phyloP scores from a whole-genome alignment of 2,113 vertebrate genomes.

The Tenrec ecaudatus region DNA sequence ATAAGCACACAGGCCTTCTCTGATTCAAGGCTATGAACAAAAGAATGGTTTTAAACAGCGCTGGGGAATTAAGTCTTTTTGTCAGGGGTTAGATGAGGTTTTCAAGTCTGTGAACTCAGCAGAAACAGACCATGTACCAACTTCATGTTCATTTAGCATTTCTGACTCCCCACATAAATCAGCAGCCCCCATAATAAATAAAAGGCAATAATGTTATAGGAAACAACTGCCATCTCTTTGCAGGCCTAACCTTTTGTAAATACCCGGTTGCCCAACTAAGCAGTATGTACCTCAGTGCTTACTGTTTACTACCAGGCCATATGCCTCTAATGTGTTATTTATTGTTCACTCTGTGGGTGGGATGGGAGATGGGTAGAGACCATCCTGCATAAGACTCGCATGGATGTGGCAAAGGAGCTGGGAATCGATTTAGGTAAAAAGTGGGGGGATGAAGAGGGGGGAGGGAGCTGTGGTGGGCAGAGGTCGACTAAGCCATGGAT shows the following conservation, averaged over 20 bases:
- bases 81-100: constrained; percentile 39
- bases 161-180: background rate
- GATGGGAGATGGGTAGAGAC: background rate
- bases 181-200: constrained; percentile 17
- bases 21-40: background rate
- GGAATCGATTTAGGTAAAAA: constrained; percentile 3
- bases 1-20: background rate
- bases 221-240: constrained; percentile 52
- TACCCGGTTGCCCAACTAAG: background rate
- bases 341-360: constrained; percentile 43
- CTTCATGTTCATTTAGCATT: background rate
- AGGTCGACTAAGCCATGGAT: background rate
- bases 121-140: constrained; percentile 32
- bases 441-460: background rate
- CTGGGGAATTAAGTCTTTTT: background rate
- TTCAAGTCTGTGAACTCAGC: constrained; percentile 45
- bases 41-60: constrained; percentile 11
- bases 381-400: background rate
- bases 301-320: background rate
- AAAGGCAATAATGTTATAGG: constrained; percentile 46
- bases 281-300: background rate
- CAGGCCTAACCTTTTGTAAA: constrained; percentile 49
- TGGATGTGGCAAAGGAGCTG: background rate
- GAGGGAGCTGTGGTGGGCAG: background rate
- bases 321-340: constrained; percentile 12